Conservation (phyloP, 2,113 vertebrate genomes). For the Etheostoma cragini region DNA sequence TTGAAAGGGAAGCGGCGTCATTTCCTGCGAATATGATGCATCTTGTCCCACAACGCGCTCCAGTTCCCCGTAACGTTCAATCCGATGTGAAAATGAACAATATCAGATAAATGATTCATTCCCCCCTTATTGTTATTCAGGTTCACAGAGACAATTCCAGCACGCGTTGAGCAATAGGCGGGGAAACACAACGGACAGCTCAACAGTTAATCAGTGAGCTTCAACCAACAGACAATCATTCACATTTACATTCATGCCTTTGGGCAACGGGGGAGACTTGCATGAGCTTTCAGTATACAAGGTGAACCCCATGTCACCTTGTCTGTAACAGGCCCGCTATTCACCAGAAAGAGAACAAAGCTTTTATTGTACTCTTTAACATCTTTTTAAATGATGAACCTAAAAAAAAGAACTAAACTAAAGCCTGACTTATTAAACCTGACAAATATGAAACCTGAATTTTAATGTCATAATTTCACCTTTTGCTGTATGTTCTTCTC, state of each 20-base stretch:
- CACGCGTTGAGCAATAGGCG: conserved; percentile 41
- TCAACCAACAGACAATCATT: conserved; percentile 59
- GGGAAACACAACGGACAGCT: conserved; percentile 44
- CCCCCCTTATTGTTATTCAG: conserved; percentile 68
- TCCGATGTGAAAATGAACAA: conserved; percentile 62
- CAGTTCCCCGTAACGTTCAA: conserved; percentile 22
- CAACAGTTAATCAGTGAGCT: conserved; percentile 59
- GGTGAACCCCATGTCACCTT: conserved; percentile 26
- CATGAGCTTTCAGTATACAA: conserved; percentile 21
- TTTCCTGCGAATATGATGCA: conserved; percentile 50
- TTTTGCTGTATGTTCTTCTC: neutral
- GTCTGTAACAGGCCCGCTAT: conserved; percentile 5
- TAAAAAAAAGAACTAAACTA: neutral
- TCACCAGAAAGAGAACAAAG: conserved; percentile 6
- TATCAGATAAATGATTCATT: conserved; percentile 73
- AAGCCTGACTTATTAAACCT: neutral
- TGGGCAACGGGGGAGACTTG: conserved; percentile 45
- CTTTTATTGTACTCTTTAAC: neutral
- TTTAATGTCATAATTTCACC: neutral
- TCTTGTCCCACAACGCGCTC: conserved; percentile 18
- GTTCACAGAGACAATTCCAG: conserved; percentile 63
- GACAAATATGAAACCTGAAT: neutral
- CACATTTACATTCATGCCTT: conserved; percentile 52
- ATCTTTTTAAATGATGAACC: neutral
- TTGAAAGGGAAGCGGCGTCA: conserved; percentile 36